A percentile compares a stretch with the other conserved stretches of the same genome.
phyloP scores from a whole-genome alignment of 2,113 vertebrate species.

The Crotalus horridus region DNA sequence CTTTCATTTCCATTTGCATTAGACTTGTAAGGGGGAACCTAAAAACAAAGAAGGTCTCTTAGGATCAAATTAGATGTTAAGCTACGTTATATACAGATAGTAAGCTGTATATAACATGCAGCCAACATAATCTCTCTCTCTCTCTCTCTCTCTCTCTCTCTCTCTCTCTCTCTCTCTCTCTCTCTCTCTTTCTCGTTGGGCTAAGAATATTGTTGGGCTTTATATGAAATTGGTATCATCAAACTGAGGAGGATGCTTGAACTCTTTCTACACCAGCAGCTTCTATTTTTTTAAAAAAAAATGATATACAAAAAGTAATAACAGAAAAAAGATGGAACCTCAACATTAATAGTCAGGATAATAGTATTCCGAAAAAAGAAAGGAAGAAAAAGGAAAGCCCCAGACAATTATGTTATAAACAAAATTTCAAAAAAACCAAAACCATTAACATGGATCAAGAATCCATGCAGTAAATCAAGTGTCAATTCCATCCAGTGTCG shows the following conservation, averaged over 20 bases:
- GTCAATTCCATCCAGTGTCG: not conserved
- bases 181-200: no score
- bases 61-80: not conserved
- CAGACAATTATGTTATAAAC: not conserved
- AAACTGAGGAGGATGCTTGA: not conserved
- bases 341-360: not conserved
- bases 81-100: no score
- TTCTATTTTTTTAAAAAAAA: not conserved
- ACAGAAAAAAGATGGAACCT: not conserved
- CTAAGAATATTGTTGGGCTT: not conserved
- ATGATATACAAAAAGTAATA: not conserved
- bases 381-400: not conserved
- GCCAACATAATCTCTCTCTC: not conserved
- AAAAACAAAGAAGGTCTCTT: not conserved
- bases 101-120: not conserved
- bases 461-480: not conserved
- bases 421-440: not conserved
- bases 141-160: no score
- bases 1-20: not conserved
- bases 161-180: no score
- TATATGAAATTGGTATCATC: not conserved
- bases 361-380: not conserved
- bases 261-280: not conserved
- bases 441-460: not conserved
- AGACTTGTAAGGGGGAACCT: not conserved